phyloP scores from a whole-genome alignment of 1,140 invertebrate genomes.

The Hirudo medicinalis region DNA sequence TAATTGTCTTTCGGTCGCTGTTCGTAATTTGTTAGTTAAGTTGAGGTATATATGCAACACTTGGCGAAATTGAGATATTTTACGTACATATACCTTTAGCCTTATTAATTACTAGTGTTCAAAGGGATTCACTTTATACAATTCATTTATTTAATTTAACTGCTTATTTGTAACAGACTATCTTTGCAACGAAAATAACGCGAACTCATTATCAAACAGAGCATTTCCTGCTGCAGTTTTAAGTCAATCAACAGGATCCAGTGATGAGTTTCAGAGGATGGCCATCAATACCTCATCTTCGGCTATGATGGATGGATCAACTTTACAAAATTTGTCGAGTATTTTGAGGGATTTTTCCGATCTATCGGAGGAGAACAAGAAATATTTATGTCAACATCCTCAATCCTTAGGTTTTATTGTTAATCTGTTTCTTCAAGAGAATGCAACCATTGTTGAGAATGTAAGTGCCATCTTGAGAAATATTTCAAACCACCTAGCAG shows the following conservation, averaged over 20 bases:
- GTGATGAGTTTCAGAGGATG: conserved; percentile 81
- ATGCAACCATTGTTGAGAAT: conserved; percentile 77
- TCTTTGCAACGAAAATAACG: conserved; percentile 68
- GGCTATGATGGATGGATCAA: conserved; percentile 78
- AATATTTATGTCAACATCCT: conserved; percentile 80
- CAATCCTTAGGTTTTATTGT: conserved; percentile 70
- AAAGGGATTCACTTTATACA: too few relatives aligned
- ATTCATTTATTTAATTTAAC: too few relatives aligned
- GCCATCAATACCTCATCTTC: conserved; percentile 85
- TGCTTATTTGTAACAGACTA: too few relatives aligned
- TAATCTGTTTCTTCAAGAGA: conserved; percentile 68
- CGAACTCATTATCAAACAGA: conserved; percentile 73
- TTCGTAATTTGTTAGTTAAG: too few relatives aligned
- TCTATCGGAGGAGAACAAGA: conserved; percentile 82
- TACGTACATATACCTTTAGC: too few relatives aligned
- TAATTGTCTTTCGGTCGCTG: too few relatives aligned
- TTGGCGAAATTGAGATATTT: too few relatives aligned
- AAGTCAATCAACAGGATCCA: conserved; percentile 67
- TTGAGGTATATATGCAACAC: too few relatives aligned
- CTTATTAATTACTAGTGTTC: too few relatives aligned
- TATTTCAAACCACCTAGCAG: conserved; percentile 82
- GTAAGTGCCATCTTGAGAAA: conserved; percentile 85
- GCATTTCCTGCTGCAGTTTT: conserved; percentile 79
- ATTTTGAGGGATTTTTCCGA: conserved; percentile 90
- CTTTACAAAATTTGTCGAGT: conserved; percentile 79